phyloP scores from a whole-genome alignment of 2,113 vertebrate genomes.

The Neodon shergylaensis region DNA sequence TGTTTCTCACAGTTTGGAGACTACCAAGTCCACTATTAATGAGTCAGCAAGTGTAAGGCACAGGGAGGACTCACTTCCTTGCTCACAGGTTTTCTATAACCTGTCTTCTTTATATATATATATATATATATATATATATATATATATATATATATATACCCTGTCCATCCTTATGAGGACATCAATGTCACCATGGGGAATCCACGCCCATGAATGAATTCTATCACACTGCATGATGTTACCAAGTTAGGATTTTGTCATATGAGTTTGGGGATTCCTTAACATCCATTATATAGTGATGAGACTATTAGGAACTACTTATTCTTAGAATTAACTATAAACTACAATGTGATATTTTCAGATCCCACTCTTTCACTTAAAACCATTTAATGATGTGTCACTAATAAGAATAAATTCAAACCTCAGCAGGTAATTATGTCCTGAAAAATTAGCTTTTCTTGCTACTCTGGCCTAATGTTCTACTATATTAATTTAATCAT shows the following conservation, averaged over 20 bases:
- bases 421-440: constrained; percentile 31
- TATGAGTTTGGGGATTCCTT: not conserved
- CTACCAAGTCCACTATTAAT: not conserved
- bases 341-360: not conserved
- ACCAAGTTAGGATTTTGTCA: not conserved
- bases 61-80: no score
- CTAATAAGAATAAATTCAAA: constrained; percentile 45
- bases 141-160: not conserved
- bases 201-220: not conserved
- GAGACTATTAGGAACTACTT: not conserved
- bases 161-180: no score
- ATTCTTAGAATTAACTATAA: constrained; percentile 15
- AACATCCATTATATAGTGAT: not conserved
- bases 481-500: not conserved
- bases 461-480: constrained; percentile 11
- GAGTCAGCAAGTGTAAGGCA: accelerated
- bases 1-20: not conserved
- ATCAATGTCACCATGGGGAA: no score
- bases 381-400: constrained; percentile 6
- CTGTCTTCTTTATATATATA: not conserved
- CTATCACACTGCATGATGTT: no score
- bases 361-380: constrained; percentile 29
- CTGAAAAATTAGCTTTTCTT: not conserved
- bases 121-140: not conserved
- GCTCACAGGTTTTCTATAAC: not conserved